Conservation (phyloP, 2,113 vertebrate genomes). For the Crotalus horridus region DNA sequence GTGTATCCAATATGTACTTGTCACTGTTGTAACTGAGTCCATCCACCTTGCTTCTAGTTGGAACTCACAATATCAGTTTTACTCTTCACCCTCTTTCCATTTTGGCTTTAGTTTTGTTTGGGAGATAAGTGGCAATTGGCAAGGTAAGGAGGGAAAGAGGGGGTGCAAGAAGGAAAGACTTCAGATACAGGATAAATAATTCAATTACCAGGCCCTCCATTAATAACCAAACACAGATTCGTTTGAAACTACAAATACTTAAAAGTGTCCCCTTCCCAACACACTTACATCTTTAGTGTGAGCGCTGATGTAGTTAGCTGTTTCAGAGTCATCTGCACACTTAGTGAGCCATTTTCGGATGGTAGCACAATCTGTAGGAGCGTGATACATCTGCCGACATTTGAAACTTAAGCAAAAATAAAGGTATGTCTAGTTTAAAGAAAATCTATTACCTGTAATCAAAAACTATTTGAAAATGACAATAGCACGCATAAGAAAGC, state of each 20-base stretch:
- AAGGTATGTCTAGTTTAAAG: constrained; percentile 27
- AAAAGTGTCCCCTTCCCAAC: not conserved
- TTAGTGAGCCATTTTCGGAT: constrained; percentile 99
- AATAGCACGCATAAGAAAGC: not conserved
- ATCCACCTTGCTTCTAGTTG: not conserved
- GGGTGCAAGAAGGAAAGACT: not conserved
- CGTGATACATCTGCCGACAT: constrained; percentile 99
- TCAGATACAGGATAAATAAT: not conserved
- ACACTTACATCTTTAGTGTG: constrained; percentile 99
- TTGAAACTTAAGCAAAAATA: constrained; percentile 83
- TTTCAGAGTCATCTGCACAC: constrained; percentile 99
- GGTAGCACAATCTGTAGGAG: constrained; percentile 97
- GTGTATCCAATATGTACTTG: not conserved
- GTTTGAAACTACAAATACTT: not conserved
- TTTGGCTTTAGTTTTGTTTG: not conserved
- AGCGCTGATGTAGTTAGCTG: constrained; percentile 99
- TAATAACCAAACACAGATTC: not conserved
- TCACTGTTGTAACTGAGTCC: not conserved
- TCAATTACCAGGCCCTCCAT: not conserved
- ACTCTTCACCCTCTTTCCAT: not conserved
- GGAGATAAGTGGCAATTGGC: not conserved
- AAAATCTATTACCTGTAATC: not conserved
- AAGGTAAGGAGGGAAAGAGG: not conserved
- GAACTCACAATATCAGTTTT: not conserved
- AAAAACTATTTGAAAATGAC: not conserved